Conservation (phyloP, 2,113 vertebrate genomes). For the Malurus alboscapulatus region DNA sequence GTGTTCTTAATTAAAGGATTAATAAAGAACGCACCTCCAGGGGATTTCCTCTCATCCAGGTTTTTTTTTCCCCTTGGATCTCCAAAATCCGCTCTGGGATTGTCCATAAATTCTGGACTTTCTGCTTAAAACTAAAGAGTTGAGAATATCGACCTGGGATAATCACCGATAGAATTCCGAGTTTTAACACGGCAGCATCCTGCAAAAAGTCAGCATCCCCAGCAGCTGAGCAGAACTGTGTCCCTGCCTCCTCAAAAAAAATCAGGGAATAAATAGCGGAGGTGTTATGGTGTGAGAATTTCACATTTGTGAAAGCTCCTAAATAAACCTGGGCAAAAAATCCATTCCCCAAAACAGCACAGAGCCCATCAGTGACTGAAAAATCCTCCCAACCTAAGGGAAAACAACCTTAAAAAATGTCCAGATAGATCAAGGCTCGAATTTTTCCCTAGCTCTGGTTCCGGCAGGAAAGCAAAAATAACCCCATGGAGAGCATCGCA, state of each 20-base stretch:
- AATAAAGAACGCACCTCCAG: background rate
- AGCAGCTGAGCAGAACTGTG: background rate
- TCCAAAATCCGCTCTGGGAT: background rate
- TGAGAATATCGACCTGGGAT: background rate
- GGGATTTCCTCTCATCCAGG: background rate
- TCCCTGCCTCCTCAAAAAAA: background rate
- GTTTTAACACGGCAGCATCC: background rate
- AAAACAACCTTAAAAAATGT: background rate
- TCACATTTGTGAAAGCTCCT: background rate
- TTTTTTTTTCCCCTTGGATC: background rate
- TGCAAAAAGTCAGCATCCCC: background rate
- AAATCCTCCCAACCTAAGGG: background rate
- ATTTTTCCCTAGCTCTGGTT: background rate
- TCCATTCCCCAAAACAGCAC: background rate
- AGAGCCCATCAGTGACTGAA: background rate
- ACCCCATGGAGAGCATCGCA: background rate
- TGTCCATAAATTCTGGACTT: background rate
- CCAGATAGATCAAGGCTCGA: background rate
- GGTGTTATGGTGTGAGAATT: background rate
- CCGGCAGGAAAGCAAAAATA: background rate
- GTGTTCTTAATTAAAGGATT: slow-evolving; percentile 5
- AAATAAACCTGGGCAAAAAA: background rate
- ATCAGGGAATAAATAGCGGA: background rate
- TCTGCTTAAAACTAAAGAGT: background rate
- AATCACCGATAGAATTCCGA: background rate